These are phyloP conservation scores for Rhinopomastus cyanomelas DNA, from an alignment of 2,113 vertebrate genomes.

Conservation along the genomic window DNA sequence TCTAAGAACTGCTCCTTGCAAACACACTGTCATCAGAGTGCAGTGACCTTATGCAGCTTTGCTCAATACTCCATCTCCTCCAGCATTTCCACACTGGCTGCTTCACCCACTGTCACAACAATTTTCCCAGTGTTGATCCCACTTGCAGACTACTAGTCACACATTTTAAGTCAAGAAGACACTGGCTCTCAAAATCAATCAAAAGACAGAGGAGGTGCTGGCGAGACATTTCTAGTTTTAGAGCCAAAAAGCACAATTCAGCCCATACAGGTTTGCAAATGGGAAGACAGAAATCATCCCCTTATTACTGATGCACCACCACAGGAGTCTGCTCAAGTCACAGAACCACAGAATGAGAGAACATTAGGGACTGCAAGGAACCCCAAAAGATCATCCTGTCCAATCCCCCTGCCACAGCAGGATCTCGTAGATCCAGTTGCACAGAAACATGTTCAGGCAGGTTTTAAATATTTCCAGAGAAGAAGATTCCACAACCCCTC, in stretches of 20 bases:
- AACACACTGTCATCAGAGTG: slow-evolving; percentile 18
- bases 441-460: too few species aligned
- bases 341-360: too few species aligned
- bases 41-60: neutral
- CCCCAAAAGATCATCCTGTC: too few species aligned
- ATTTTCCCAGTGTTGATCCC: neutral
- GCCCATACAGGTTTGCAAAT: neutral
- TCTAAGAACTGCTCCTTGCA: slow-evolving; percentile 47
- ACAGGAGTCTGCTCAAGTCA: neutral
- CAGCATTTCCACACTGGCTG: neutral
- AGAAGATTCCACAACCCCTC: too few species aligned
- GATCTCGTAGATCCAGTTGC: too few species aligned
- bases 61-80: slow-evolving; percentile 20
- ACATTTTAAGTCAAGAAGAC: neutral
- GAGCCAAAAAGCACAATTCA: neutral
- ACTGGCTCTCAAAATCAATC: neutral
- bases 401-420: too few species aligned
- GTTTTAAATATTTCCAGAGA: too few species aligned
- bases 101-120: neutral
- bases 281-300: neutral
- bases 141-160: neutral
- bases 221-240: neutral
- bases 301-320: neutral
- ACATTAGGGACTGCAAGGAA: too few species aligned
- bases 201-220: neutral